Evolutionary conservation across 2,888 invertebrate species (phyloP).

Genomic region (Ophion ventricosus): DNA sequence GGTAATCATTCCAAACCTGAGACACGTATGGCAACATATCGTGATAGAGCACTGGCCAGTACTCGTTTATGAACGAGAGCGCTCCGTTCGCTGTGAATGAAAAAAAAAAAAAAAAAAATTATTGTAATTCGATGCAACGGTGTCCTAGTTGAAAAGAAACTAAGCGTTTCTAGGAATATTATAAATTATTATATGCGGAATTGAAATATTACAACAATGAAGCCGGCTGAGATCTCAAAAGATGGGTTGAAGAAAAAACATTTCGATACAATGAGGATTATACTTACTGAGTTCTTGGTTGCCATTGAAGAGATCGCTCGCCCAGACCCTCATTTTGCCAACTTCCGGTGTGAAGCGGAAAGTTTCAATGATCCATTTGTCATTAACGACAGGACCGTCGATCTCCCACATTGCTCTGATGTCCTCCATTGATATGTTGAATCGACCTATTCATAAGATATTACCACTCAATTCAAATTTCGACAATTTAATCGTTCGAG

Average conservation of each 20-base stretch:
- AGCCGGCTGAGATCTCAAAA: not conserved
- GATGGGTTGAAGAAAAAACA: not conserved
- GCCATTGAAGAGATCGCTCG: conserved; percentile 86
- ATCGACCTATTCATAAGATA: conserved; percentile 72
- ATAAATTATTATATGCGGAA: not conserved
- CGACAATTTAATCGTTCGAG: not conserved
- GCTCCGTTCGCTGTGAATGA: conserved; percentile 85
- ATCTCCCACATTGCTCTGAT: conserved; percentile 75
- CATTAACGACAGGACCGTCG: conserved; percentile 76
- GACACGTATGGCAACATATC: conserved; percentile 85
- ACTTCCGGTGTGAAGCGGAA: conserved; percentile 88
- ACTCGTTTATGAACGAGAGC: conserved; percentile 85
- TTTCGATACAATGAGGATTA: not conserved
- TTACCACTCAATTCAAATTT: not conserved
- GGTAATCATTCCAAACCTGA: conserved; percentile 85
- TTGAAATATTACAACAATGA: not conserved
- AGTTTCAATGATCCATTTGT: conserved; percentile 82
- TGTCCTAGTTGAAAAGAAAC: not conserved
- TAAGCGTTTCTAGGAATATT: not conserved
- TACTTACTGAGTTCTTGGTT: conserved; percentile 88
- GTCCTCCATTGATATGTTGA: conserved; percentile 79
- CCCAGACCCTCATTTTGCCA: conserved; percentile 86
- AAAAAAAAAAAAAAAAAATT: conserved; percentile 23
- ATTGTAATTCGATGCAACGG: not conserved
- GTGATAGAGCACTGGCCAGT: conserved; percentile 86